Evolutionary conservation across 2,797 vertebrate species (phyloP).

Genomic region (Staurois parvus): DNA sequence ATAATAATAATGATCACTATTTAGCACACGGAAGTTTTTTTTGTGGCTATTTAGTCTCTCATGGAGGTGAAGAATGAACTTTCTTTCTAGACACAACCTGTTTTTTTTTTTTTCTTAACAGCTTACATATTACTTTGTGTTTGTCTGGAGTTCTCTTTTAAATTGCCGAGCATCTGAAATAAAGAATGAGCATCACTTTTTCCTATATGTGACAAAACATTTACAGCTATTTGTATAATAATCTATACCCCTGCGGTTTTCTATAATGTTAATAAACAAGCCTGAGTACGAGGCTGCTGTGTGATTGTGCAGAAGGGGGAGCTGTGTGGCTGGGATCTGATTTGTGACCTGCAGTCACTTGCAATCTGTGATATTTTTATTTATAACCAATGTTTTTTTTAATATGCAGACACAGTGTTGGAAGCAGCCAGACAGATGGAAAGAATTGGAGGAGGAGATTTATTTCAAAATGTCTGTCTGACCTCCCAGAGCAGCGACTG

Average conservation of each 20-base stretch:
- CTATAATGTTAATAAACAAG: conserved; percentile 28
- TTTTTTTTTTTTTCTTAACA: too few relatives aligned
- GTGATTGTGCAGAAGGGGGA: conserved; percentile 35
- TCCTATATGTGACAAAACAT: conserved; percentile 31
- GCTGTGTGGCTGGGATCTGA: conserved; percentile 19
- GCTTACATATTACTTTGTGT: not conserved
- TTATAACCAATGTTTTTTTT: conserved; percentile 41
- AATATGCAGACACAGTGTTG: conserved; percentile 29
- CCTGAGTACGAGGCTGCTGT: not conserved
- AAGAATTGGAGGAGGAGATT: conserved; percentile 31
- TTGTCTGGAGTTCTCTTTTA: not conserved
- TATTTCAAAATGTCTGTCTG: conserved; percentile 42
- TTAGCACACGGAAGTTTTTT: too few relatives aligned
- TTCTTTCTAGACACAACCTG: too few relatives aligned
- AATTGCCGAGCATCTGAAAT: conserved; percentile 6
- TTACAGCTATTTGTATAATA: conserved; percentile 27
- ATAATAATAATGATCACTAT: too few relatives aligned
- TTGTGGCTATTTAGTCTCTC: too few relatives aligned
- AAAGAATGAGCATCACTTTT: conserved; percentile 25
- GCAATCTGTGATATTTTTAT: conserved; percentile 51
- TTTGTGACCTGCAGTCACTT: conserved; percentile 33
- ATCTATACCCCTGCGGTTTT: not conserved
- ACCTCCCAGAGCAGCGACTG: conserved; percentile 42
- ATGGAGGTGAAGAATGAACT: too few relatives aligned
- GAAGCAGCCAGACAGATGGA: conserved; percentile 54